Evolutionary conservation across 2,113 vertebrate species (phyloP).

Genomic region (Zosterops japonicus): DNA sequence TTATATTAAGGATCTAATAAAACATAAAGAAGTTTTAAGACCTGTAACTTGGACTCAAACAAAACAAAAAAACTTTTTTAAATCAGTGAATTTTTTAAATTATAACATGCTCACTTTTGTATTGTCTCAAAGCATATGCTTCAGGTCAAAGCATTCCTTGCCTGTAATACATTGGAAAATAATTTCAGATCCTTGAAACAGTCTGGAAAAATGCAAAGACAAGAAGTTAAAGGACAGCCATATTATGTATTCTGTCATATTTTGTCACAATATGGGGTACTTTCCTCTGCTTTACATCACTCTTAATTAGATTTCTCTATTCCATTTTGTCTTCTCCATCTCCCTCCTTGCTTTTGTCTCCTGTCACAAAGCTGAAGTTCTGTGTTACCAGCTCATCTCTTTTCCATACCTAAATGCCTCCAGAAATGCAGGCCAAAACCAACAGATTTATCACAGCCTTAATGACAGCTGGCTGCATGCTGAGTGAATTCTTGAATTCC

Average conservation of each 20-base stretch:
- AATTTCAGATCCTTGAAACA: not conserved
- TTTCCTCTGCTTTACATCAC: not conserved
- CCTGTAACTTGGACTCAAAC: not conserved
- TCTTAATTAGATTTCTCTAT: not conserved
- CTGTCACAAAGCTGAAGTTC: slow-evolving; percentile 20
- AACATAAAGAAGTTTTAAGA: not conserved
- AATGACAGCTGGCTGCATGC: slow-evolving; percentile 75
- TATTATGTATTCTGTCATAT: not conserved
- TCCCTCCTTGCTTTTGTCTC: slow-evolving; percentile 16
- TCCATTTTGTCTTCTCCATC: not conserved
- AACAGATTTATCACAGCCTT: slow-evolving; percentile 72
- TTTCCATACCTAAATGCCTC: slow-evolving; percentile 68
- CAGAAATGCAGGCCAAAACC: slow-evolving; percentile 72
- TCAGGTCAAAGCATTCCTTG: not conserved
- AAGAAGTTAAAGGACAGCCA: not conserved
- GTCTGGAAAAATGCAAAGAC: not conserved
- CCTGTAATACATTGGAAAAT: not conserved
- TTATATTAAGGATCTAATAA: not conserved
- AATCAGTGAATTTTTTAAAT: not conserved
- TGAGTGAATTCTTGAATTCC: slow-evolving; percentile 69
- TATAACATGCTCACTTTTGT: not conserved
- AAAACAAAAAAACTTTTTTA: not conserved
- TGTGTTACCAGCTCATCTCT: slow-evolving; percentile 61
- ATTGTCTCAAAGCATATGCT: not conserved
- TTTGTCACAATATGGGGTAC: not conserved